phyloP scores from a whole-genome alignment of 2,113 vertebrate genomes.

The Alexandromys fortis region DNA sequence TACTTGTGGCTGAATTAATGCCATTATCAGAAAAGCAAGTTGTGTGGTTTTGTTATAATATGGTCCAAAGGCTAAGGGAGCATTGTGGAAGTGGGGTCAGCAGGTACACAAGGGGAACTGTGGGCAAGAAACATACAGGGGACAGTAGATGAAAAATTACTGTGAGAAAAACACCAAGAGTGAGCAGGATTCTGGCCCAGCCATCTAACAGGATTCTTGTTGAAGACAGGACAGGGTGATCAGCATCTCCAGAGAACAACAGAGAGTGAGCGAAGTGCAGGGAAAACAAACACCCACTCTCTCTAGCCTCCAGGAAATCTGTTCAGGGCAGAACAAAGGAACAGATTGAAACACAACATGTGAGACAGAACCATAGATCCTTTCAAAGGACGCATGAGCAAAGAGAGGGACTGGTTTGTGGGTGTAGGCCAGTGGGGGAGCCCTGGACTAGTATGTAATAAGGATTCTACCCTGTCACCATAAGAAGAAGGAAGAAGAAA shows the following conservation, averaged over 20 bases:
- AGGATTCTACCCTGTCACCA: no score
- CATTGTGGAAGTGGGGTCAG: background rate
- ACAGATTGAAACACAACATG: background rate
- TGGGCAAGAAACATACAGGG: background rate
- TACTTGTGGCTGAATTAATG: background rate
- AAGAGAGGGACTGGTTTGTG: background rate
- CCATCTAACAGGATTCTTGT: background rate
- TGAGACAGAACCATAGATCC: background rate
- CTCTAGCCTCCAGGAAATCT: background rate
- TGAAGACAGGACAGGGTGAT: background rate
- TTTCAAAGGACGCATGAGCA: background rate
- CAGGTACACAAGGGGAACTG: background rate
- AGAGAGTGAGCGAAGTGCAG: background rate
- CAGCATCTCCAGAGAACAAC: background rate
- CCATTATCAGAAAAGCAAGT: background rate
- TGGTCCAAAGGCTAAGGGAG: background rate
- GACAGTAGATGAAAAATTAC: background rate
- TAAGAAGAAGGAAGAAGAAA: background rate
- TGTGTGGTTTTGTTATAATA: background rate
- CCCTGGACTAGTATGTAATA: background rate
- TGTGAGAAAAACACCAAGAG: conserved; percentile 43
- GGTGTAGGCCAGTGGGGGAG: background rate
- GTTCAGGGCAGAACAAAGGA: background rate
- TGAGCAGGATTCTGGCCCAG: background rate
- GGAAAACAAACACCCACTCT: background rate